A percentile compares a stretch with the other conserved stretches of the same genome.
phyloP scores from a whole-genome alignment of 2,888 invertebrate species.

The Apotomis capreana region DNA sequence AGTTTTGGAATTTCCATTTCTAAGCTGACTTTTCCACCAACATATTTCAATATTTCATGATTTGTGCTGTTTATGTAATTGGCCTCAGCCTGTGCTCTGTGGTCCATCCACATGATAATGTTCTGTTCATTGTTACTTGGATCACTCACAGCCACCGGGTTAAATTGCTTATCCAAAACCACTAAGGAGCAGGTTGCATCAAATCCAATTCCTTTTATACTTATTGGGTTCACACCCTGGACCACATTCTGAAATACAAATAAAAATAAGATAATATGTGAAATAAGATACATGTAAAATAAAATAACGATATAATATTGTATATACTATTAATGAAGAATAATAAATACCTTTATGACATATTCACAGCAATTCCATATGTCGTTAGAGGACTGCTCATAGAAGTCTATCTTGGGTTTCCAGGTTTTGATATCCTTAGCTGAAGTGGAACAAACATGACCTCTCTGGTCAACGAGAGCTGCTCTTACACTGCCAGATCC shows the following conservation, averaged over 20 bases:
- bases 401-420: conserved; percentile 89
- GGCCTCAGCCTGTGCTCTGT: conserved; percentile 92
- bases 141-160: conserved; percentile 88
- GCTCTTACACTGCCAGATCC: conserved; percentile 96
- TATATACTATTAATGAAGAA: not conserved
- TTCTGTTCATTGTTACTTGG: conserved; percentile 88
- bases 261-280: not conserved
- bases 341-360: conserved; percentile 87
- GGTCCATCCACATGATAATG: conserved; percentile 96
- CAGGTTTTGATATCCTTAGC: conserved; percentile 88
- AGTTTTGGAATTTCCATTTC: conserved; percentile 99
- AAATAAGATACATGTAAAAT: too few species aligned
- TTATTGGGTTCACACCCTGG: conserved; percentile 75
- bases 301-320: not conserved
- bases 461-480: conserved; percentile 88
- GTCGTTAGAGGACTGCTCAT: conserved; percentile 95
- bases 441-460: conserved; percentile 86
- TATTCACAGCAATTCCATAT: conserved; percentile 91
- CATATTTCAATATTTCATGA: conserved; percentile 91
- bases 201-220: conserved; percentile 94
- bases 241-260: conserved; percentile 82
- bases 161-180: conserved; percentile 86
- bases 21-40: conserved; percentile 96
- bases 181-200: conserved; percentile 98
- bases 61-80: conserved; percentile 89